phyloP scores from a whole-genome alignment of 2,113 vertebrate species.

The Macquaria ambigua region DNA sequence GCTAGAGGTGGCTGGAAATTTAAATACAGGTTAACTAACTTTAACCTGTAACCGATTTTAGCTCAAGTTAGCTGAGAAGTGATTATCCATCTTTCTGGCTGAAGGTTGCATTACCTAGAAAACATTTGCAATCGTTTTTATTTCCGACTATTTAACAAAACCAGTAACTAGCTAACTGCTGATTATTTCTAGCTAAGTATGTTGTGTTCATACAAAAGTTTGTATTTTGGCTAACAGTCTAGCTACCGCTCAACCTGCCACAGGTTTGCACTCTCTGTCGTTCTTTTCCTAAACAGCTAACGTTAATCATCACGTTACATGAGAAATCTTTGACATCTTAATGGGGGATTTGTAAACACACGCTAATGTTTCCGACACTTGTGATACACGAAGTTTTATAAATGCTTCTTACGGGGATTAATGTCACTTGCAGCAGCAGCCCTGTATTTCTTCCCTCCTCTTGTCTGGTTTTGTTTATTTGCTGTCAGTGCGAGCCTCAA shows the following conservation, averaged over 20 bases:
- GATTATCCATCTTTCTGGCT: neutral
- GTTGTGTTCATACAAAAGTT: neutral
- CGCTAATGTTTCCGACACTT: neutral
- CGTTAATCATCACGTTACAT: neutral
- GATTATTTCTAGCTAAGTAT: neutral
- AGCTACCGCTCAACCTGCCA: conserved; percentile 15
- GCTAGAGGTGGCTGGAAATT: neutral
- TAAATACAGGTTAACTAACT: neutral
- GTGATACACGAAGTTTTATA: neutral
- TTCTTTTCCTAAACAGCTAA: neutral
- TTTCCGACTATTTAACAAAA: neutral
- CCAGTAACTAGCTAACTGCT: no score
- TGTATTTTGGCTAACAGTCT: conserved; percentile 2
- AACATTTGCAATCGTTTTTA: neutral
- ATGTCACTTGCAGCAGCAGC: neutral
- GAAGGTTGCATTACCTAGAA: neutral
- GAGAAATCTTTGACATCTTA: neutral
- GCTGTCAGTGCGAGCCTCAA: conserved; percentile 6
- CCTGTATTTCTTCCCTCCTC: conserved; percentile 52
- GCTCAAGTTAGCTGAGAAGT: neutral
- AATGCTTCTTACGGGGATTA: conserved; percentile 5
- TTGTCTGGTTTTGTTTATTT: conserved; percentile 72
- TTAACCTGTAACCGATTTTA: neutral
- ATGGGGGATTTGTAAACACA: neutral
- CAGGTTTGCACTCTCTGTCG: neutral